Conservation (phyloP, 2,113 vertebrate species). For the Seriola quinqueradiata region DNA sequence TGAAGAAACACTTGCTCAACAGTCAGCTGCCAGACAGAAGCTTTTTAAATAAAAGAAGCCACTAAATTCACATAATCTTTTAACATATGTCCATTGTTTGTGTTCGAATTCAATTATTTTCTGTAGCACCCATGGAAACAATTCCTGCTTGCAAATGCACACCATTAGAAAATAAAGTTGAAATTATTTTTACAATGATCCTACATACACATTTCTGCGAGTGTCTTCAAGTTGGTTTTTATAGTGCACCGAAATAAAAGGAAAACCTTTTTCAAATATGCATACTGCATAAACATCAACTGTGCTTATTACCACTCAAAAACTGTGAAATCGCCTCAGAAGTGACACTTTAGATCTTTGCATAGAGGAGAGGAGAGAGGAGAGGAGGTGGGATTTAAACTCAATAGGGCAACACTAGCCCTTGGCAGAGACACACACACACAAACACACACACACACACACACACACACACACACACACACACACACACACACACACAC, state of each 20-base stretch:
- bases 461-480: conserved; percentile 34
- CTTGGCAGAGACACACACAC: conserved; percentile 44
- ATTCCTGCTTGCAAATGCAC: not conserved
- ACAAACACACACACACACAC: conserved; percentile 29
- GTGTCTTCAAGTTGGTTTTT: not conserved
- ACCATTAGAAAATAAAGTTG: not conserved
- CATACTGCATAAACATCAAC: not conserved
- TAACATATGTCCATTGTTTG: not conserved
- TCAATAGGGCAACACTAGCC: conserved; percentile 58
- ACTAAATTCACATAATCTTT: not conserved
- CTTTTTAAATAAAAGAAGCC: not conserved
- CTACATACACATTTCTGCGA: not conserved
- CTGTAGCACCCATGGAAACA: not conserved
- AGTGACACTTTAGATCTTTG: not conserved
- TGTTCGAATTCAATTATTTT: not conserved
- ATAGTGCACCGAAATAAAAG: not conserved
- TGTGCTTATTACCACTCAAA: not conserved
- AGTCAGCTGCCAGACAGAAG: not conserved
- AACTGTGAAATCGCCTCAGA: not conserved
- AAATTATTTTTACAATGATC: not conserved
- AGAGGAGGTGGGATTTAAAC: conserved; percentile 50
- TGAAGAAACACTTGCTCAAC: not conserved
- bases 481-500: conserved; percentile 31
- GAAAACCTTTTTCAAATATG: not conserved
- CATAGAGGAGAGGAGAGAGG: not conserved